Base-by-base conservation (phyloP, 2,888 invertebrate species). In the Andrena haemorrhoa region DNA sequence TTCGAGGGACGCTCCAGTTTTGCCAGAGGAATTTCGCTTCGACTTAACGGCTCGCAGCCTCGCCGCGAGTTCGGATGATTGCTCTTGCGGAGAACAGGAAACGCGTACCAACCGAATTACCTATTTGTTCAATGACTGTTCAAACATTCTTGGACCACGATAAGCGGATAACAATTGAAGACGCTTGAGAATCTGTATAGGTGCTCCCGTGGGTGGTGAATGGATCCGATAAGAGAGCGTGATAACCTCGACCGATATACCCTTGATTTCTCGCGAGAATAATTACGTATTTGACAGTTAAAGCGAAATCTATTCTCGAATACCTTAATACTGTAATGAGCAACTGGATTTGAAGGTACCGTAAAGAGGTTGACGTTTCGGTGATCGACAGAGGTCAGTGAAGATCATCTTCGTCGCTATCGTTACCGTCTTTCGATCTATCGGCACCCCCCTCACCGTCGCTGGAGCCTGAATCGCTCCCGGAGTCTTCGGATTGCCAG, bases 301-400 rank as follows among this genome's bases (percentile, higher is more conserved):
- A 94, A 94, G 94, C 94, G 93, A 92, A 92, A 92, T 92, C 93
- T 93, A 94, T 86, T 92, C 92, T 93, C 93, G 92, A 93, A 93
- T 93, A 92, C 92, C 94, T 94, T 94, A 94, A 94, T 94, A 94
- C 94, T 94, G 94, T 93, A 93, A 92, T 91, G 93, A 92, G 93
- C 93, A 92, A 93, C 91, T 94, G 91, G 91, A 90, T 92, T 91
- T 89, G 92, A 92, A 93, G 93, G 92, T 93, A 92, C 92, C 91
- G 89, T 89, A 90, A 91, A 90, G 90, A 92, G 89, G 89, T 88
- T 89, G 90, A 89, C 88, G 90, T 90, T 77, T 88, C 85, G 85
- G 82, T 88, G 88, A 89, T 90, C 85, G 92, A 92, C 91, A 80
- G 90, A 93, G 94, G 94, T 94, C 94, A 94, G 94, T 93, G 94